Evolutionary conservation across 1,140 invertebrate species (phyloP).

Genomic region (Pogonomyrmex californicus): DNA sequence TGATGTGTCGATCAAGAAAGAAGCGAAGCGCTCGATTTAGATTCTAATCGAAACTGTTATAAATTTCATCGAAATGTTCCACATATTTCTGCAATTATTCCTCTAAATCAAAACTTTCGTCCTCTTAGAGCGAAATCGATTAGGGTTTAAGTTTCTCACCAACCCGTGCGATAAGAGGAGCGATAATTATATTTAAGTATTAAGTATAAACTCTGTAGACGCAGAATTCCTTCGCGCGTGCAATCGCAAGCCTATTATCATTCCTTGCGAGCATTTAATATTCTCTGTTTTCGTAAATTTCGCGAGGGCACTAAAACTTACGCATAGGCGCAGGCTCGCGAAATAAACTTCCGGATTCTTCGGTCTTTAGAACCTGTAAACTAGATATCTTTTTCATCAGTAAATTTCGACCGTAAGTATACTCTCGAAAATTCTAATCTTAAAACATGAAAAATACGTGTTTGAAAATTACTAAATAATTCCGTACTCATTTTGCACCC

Average conservation of each 20-base stretch:
- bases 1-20: not conserved
- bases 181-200: not conserved
- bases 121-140: not conserved
- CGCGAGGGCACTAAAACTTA: not conserved
- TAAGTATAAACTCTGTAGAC: not conserved
- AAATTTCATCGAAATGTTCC: not conserved
- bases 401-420: not conserved
- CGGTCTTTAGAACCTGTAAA: not conserved
- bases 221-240: slow-evolving; percentile 26
- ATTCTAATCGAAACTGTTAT: not conserved
- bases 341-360: slow-evolving; percentile 29
- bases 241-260: slow-evolving; percentile 41
- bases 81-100: not conserved
- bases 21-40: not conserved
- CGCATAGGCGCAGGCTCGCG: not conserved
- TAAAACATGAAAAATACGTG: not conserved
- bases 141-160: not conserved
- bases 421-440: not conserved
- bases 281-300: slow-evolving; percentile 13
- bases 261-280: slow-evolving; percentile 29
- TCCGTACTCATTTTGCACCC: not conserved
- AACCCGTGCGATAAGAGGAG: not conserved
- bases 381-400: slow-evolving; percentile 1
- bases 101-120: not conserved
- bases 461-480: not conserved